These are phyloP conservation scores for Bostrychus sinensis DNA, from an alignment of 2,113 vertebrate genomes.

Conservation along the genomic window DNA sequence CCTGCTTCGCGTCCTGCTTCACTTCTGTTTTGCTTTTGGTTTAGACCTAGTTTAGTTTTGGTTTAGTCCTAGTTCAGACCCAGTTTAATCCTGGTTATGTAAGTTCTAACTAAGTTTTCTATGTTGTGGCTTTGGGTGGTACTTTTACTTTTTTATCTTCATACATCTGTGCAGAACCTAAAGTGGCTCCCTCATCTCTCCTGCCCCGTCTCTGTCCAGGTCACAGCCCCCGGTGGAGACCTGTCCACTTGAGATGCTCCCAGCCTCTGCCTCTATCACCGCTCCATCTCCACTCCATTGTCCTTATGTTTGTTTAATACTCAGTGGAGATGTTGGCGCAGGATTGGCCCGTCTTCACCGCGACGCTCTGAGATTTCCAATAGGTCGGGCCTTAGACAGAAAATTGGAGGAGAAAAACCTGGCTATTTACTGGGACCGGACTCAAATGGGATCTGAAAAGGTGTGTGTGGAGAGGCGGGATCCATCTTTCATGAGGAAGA, in stretches of 20 bases:
- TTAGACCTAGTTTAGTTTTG: too few species aligned
- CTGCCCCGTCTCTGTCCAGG: too few species aligned
- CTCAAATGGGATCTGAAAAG: slow-evolving; percentile 16
- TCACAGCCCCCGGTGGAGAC: too few species aligned
- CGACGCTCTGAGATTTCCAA: neutral
- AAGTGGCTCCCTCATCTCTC: too few species aligned
- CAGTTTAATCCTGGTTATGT: too few species aligned
- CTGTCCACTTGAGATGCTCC: neutral
- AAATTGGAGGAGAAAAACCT: slow-evolving; percentile 2
- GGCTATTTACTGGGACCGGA: slow-evolving; percentile 2
- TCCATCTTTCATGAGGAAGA: too few species aligned
- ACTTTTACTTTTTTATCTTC: too few species aligned
- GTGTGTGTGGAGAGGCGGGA: neutral
- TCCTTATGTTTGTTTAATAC: slow-evolving; percentile 9
- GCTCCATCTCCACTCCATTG: slow-evolving; percentile 49
- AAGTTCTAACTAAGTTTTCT: too few species aligned
- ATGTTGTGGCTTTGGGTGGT: too few species aligned
- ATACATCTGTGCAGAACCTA: neutral
- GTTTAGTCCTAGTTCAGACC: too few species aligned
- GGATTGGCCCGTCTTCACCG: slow-evolving; percentile 1
- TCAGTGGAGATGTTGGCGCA: neutral
- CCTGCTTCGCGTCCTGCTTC: too few species aligned
- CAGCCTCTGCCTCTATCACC: slow-evolving; percentile 42
- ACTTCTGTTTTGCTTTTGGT: too few species aligned
- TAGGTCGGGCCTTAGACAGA: neutral